These are phyloP conservation scores for Noctua fimbriata DNA, from an alignment of 2,888 invertebrate species.

Conservation along the genomic window DNA sequence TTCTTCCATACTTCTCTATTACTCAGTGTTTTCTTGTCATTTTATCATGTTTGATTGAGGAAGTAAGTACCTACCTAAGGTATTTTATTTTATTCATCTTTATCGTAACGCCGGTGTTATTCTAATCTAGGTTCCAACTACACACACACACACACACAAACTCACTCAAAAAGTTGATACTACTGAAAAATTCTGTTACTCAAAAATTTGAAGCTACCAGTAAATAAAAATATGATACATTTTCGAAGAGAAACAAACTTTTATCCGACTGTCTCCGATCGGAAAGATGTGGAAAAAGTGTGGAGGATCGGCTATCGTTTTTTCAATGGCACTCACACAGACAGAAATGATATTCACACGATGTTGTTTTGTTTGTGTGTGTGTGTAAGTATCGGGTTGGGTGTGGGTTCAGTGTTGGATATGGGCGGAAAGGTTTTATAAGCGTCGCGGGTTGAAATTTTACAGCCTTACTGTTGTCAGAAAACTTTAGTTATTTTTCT, in stretches of 20 bases:
- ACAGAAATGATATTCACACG: conserved; percentile 51
- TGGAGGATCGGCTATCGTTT: conserved; percentile 66
- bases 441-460: not conserved
- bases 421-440: conserved; percentile 12
- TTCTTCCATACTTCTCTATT: not conserved
- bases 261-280: conserved; percentile 55
- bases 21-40: not conserved
- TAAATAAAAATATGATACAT: conserved; percentile 27
- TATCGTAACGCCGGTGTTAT: not conserved
- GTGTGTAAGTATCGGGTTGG: conserved; percentile 73
- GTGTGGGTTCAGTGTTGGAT: conserved; percentile 20
- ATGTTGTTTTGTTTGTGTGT: conserved; percentile 60
- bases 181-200: too few species aligned
- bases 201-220: not conserved
- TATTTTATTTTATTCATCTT: not conserved
- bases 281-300: conserved; percentile 72
- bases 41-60: not conserved
- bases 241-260: conserved; percentile 36
- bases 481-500: not conserved
- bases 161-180: too few species aligned
- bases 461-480: not conserved
- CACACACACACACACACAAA: too few species aligned
- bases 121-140: not conserved
- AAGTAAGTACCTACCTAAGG: not conserved
- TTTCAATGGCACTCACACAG: conserved; percentile 70